phyloP scores from a whole-genome alignment of 1,140 invertebrate genomes.

The Sweltsa coloradensis region DNA sequence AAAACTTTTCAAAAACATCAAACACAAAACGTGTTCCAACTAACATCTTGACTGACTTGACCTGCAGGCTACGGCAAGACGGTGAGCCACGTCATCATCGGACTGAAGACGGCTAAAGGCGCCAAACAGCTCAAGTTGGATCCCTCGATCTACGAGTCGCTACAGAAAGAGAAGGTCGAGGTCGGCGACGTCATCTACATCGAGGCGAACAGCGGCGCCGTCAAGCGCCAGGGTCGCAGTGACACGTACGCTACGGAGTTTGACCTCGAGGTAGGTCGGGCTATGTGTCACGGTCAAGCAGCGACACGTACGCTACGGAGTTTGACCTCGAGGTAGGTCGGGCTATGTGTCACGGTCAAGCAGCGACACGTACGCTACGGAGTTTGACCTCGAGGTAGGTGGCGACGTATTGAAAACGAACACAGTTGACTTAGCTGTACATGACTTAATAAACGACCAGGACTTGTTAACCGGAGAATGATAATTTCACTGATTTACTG shows the following conservation, averaged over 20 bases:
- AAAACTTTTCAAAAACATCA: too few relatives aligned
- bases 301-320: slow-evolving; percentile 96
- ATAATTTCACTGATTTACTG: too few relatives aligned
- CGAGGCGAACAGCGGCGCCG: slow-evolving; percentile 93
- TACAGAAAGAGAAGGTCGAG: slow-evolving; percentile 95
- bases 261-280: slow-evolving; percentile 72
- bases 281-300: too few relatives aligned
- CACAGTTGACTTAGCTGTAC: too few relatives aligned
- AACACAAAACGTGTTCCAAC: too few relatives aligned
- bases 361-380: slow-evolving; percentile 95
- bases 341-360: too few relatives aligned
- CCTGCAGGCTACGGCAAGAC: slow-evolving; percentile 97
- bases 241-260: slow-evolving; percentile 98
- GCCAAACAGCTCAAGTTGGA: slow-evolving; percentile 97
- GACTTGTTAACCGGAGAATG: too few relatives aligned
- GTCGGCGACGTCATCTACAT: slow-evolving; percentile 99
- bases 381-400: slow-evolving; percentile 87
- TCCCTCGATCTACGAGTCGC: slow-evolving; percentile 92
- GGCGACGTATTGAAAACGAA: too few relatives aligned
- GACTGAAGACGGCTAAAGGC: slow-evolving; percentile 95
- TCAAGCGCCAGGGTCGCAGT: slow-evolving; percentile 93
- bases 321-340: slow-evolving; percentile 80
- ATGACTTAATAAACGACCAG: too few relatives aligned
- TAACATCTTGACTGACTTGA: too few relatives aligned
- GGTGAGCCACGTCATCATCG: slow-evolving; percentile 93